A percentile compares a stretch with the other conserved stretches of the same genome.
These are phyloP conservation scores for Protobothrops mucrosquamatus DNA, from an alignment of 2,113 vertebrate species.

Conservation along the genomic window DNA sequence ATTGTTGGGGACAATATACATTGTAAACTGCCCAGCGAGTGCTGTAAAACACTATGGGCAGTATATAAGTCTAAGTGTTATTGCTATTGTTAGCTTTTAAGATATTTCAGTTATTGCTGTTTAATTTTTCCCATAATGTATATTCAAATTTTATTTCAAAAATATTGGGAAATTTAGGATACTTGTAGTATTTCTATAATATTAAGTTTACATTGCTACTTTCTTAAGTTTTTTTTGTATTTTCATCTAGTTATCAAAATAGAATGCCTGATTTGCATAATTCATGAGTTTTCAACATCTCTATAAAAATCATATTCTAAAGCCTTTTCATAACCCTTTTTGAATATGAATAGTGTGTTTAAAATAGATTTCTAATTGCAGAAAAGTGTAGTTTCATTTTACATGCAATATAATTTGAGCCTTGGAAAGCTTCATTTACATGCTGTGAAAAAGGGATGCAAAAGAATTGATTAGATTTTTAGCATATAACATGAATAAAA, in stretches of 20 bases:
- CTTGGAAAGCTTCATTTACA: constrained; percentile 40
- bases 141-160: constrained; percentile 45
- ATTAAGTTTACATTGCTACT: constrained; percentile 50
- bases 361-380: constrained; percentile 44
- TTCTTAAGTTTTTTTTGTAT: constrained; percentile 65
- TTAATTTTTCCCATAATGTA: constrained; percentile 18
- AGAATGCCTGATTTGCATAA: constrained; percentile 66
- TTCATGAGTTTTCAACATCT: constrained; percentile 61
- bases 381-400: constrained; percentile 43
- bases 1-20: neutral
- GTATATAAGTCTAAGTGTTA: neutral
- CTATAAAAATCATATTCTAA: constrained; percentile 57
- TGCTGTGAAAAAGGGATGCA: neutral
- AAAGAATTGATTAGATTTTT: neutral
- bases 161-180: constrained; percentile 50
- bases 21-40: neutral
- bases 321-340: constrained; percentile 51
- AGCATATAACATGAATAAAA: neutral
- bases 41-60: neutral
- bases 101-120: neutral
- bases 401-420: constrained; percentile 16
- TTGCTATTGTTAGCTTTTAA: neutral
- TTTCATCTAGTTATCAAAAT: constrained; percentile 74
- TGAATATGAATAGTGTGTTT: constrained; percentile 46
- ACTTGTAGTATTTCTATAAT: constrained; percentile 51